A percentile compares a stretch with the other conserved stretches of the same genome.
These are phyloP conservation scores for Agrenia bidenticulata DNA, from an alignment of 2,888 invertebrate species.

Conservation along the genomic window DNA sequence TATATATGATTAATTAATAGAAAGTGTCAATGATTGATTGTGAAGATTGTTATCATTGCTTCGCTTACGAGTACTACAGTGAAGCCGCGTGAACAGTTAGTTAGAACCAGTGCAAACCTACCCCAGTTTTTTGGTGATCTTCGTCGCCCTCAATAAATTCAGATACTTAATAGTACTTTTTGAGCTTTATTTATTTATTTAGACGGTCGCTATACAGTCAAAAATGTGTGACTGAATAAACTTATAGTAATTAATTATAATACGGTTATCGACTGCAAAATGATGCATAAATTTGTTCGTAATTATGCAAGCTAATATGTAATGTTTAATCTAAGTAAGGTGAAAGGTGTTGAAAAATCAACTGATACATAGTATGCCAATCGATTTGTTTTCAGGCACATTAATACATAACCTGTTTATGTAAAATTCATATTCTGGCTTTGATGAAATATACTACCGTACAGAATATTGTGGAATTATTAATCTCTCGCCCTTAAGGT, in stretches of 20 bases:
- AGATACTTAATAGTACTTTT: slow-evolving; percentile 32
- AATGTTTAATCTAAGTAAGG: slow-evolving; percentile 5
- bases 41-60: slow-evolving; percentile 6
- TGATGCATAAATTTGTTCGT: background rate
- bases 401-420: background rate
- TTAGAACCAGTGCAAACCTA: slow-evolving; percentile 21
- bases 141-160: slow-evolving; percentile 1
- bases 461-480: no score
- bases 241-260: background rate
- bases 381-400: slow-evolving; percentile 3
- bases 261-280: no score
- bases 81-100: slow-evolving; percentile 1
- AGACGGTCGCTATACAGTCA: slow-evolving; percentile 10
- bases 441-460: background rate
- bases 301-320: slow-evolving; percentile 1
- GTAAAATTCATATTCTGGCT: slow-evolving; percentile 5
- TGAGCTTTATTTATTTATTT: slow-evolving; percentile 48
- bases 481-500: no score
- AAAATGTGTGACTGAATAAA: slow-evolving; percentile 2
- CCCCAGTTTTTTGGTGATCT: slow-evolving; percentile 11
- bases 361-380: slow-evolving; percentile 5
- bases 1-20: background rate
- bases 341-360: slow-evolving; percentile 4
- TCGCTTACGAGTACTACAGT: background rate
- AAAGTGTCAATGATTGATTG: slow-evolving; percentile 12